Percentiles rank a stretch among this genome's conserved stretches.
phyloP scores from a whole-genome alignment of 1,140 invertebrate species.

The Amyelois transitella region DNA sequence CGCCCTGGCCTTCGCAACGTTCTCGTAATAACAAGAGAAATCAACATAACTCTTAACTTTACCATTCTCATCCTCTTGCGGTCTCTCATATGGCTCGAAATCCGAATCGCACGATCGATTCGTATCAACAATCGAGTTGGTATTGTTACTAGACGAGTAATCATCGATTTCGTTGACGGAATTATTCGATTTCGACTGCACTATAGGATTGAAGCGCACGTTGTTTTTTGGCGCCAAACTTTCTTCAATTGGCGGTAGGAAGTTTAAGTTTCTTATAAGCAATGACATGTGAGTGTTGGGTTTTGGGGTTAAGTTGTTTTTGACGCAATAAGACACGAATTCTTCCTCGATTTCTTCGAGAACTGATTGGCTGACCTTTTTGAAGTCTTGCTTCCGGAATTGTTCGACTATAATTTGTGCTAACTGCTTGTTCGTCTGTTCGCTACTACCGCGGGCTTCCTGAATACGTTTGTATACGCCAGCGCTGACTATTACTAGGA shows the following conservation, averaged over 20 bases:
- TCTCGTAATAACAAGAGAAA: conserved; percentile 87
- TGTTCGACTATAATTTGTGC: conserved; percentile 87
- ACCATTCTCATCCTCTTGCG: conserved; percentile 76
- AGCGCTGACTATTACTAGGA: conserved; percentile 89
- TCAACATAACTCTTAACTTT: conserved; percentile 89
- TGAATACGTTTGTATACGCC: conserved; percentile 89
- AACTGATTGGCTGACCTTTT: conserved; percentile 89
- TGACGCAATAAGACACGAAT: conserved; percentile 88
- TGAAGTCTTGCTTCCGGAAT: conserved; percentile 88
- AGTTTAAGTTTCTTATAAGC: conserved; percentile 91
- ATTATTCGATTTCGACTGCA: conserved; percentile 71
- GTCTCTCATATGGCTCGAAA: conserved; percentile 51
- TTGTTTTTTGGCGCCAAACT: conserved; percentile 50
- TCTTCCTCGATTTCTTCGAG: conserved; percentile 89
- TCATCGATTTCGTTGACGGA: conserved; percentile 54
- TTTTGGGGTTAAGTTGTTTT: conserved; percentile 71
- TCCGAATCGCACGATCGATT: conserved; percentile 64
- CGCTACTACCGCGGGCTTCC: conserved; percentile 82
- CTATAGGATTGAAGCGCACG: conserved; percentile 77
- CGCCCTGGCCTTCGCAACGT: conserved; percentile 78
- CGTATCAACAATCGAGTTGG: conserved; percentile 46
- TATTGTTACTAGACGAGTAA: conserved; percentile 45
- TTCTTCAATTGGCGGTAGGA: conserved; percentile 80
- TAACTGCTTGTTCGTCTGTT: conserved; percentile 87
- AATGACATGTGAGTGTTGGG: conserved; percentile 80